Evolutionary conservation across 2,113 vertebrate species (phyloP).

Genomic region (Mellivora capensis): DNA sequence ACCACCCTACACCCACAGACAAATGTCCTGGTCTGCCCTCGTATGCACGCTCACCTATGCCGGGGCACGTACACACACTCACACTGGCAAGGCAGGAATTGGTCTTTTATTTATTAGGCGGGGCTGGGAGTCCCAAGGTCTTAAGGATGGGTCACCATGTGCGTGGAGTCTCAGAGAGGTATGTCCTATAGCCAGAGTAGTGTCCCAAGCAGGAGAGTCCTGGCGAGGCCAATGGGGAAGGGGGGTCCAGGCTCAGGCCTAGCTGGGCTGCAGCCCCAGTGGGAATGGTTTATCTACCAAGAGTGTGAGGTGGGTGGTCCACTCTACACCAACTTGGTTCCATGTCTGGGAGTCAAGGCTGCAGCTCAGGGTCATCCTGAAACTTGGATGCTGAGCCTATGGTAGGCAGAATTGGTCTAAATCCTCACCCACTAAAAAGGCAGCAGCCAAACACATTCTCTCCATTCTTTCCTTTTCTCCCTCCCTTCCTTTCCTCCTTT

Average conservation of each 20-base stretch:
- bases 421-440: not conserved
- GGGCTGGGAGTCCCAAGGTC: not conserved
- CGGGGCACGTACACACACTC: not conserved
- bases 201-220: not conserved
- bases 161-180: not conserved
- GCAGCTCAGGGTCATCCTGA: not conserved
- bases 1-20: not conserved
- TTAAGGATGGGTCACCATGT: not conserved
- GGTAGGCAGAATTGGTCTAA: not conserved
- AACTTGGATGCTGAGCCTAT: not conserved
- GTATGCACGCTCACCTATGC: fast-evolving
- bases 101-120: not conserved
- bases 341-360: not conserved
- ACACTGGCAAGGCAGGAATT: not conserved
- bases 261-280: too few species aligned
- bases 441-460: not conserved
- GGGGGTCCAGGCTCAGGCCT: not conserved
- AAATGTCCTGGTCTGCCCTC: not conserved
- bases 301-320: not conserved
- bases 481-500: not conserved
- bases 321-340: too few species aligned
- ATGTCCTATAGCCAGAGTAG: not conserved
- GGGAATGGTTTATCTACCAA: not conserved
- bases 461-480: not conserved
- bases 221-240: not conserved